Percentiles rank a stretch among this genome's conserved stretches.
Evolutionary conservation across 2,797 vertebrate species (phyloP).

Genomic region (Onychomys arenicola): DNA sequence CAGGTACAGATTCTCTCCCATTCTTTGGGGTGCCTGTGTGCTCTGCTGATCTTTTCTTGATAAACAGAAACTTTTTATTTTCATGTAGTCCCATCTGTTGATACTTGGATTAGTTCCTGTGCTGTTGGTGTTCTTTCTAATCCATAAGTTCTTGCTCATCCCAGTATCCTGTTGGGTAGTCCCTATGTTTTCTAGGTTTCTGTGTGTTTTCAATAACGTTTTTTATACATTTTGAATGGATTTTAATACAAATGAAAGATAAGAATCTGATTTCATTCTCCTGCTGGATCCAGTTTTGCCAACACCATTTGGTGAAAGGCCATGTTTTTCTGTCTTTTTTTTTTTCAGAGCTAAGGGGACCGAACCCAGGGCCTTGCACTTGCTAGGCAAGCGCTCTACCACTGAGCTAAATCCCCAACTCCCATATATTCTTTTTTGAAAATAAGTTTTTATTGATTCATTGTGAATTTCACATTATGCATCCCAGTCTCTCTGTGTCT

Average conservation of each 20-base stretch:
- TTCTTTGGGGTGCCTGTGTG: not conserved
- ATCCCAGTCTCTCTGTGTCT: not conserved
- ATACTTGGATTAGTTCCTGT: not conserved
- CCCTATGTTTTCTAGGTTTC: not conserved
- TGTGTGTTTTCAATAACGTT: not conserved
- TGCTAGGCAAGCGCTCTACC: no score
- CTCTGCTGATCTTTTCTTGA: not conserved
- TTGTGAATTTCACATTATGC: not conserved
- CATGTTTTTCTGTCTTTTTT: no score
- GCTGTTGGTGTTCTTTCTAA: not conserved
- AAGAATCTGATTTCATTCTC: not conserved
- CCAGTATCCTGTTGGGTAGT: not conserved
- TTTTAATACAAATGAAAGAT: not conserved
- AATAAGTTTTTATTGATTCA: not conserved
- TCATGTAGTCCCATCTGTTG: not conserved
- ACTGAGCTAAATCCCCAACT: no score
- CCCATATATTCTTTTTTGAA: not conserved
- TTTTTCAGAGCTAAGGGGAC: no score
- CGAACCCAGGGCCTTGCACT: no score
- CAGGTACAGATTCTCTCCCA: not conserved
- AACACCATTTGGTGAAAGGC: not conserved
- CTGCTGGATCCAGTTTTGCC: not conserved
- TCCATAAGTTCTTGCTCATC: not conserved
- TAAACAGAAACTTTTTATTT: not conserved
- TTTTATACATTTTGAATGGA: not conserved